A percentile compares a stretch with the other conserved stretches of the same genome.
Evolutionary conservation across 2,113 vertebrate species (phyloP).

Genomic region (Mirza zaza): DNA sequence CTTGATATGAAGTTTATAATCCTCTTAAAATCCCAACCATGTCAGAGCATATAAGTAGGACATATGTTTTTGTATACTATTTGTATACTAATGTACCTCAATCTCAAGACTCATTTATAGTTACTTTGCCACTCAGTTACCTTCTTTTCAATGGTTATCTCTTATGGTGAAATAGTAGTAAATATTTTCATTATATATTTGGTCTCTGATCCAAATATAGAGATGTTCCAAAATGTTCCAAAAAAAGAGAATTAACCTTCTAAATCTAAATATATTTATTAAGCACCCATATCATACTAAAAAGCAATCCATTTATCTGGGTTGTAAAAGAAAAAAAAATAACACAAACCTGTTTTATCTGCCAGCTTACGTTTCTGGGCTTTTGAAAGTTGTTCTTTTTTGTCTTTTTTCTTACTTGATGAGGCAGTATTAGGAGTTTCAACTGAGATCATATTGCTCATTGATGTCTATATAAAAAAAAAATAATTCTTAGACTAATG

Average conservation of each 20-base stretch:
- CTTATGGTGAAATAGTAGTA: neutral
- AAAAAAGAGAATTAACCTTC: neutral
- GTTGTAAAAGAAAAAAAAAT: neutral
- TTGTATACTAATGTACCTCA: neutral
- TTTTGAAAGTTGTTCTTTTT: constrained; percentile 98
- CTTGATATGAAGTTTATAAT: neutral
- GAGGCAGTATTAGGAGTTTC: constrained; percentile 78
- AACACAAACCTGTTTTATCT: constrained; percentile 91
- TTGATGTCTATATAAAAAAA: constrained; percentile 84
- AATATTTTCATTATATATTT: neutral
- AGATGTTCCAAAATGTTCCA: no score
- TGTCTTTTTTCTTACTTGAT: constrained; percentile 93
- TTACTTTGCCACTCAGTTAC: neutral
- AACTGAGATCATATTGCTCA: constrained; percentile 83
- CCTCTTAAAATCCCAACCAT: neutral
- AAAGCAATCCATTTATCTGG: neutral
- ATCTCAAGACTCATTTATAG: neutral
- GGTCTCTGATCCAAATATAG: neutral
- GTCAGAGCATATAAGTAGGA: neutral
- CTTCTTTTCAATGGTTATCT: neutral
- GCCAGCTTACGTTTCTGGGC: constrained; percentile 95
- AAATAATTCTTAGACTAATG: constrained; percentile 38
- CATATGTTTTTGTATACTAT: neutral
- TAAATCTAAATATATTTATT: neutral
- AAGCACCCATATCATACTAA: neutral